These are phyloP conservation scores for Danio choprae DNA, from an alignment of 2,797 vertebrate genomes.

Conservation along the genomic window DNA sequence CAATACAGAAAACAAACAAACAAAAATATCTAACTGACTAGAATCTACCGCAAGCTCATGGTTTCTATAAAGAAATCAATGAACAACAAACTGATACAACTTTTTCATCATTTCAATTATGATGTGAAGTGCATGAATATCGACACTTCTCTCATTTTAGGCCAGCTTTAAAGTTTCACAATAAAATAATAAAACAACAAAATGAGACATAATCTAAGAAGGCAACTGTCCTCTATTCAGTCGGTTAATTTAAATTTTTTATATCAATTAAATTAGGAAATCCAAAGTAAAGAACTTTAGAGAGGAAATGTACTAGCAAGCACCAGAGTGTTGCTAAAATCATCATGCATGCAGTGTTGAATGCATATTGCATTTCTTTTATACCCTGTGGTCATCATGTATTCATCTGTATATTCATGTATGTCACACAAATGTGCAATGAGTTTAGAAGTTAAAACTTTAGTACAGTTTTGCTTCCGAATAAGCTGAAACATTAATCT, in stretches of 20 bases:
- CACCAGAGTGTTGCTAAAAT: not conserved
- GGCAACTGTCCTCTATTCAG: not conserved
- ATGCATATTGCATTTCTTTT: slow-evolving; percentile 6
- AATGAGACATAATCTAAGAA: not conserved
- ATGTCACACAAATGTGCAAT: not conserved
- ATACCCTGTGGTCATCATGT: slow-evolving; percentile 7
- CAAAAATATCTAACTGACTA: not conserved
- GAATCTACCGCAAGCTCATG: not conserved
- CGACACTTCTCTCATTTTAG: not conserved
- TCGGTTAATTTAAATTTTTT: not conserved
- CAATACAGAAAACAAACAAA: not conserved
- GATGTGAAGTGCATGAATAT: no score
- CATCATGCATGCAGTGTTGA: not conserved
- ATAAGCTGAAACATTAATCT: not conserved
- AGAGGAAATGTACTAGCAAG: not conserved
- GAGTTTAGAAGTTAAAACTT: not conserved
- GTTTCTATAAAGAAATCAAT: not conserved
- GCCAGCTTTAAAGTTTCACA: not conserved
- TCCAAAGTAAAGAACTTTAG: not conserved
- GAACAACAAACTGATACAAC: no score
- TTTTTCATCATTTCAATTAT: no score
- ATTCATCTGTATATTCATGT: slow-evolving; percentile 12
- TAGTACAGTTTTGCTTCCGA: not conserved
- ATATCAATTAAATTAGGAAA: not conserved
- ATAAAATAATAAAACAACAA: not conserved